These are phyloP conservation scores for Piaya cayana DNA, from an alignment of 2,113 vertebrate genomes.

Conservation along the genomic window DNA sequence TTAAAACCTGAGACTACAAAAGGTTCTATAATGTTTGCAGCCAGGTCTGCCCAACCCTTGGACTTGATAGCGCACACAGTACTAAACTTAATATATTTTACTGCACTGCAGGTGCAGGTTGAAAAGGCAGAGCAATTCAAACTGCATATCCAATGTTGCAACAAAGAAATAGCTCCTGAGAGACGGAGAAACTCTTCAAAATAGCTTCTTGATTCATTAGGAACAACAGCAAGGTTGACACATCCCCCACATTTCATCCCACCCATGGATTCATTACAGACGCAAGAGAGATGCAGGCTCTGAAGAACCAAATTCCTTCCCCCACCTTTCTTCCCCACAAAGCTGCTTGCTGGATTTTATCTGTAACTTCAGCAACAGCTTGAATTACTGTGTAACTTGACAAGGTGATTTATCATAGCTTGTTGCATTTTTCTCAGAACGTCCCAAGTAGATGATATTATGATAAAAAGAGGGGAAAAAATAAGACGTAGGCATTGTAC, in stretches of 20 bases:
- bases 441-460: slow-evolving; percentile 54
- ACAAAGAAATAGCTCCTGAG: slow-evolving; percentile 18
- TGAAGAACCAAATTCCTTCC: slow-evolving; percentile 10
- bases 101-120: slow-evolving; percentile 3
- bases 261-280: slow-evolving; percentile 22
- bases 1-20: background rate
- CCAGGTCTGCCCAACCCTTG: background rate
- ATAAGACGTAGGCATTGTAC: slow-evolving; percentile 18
- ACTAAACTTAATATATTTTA: background rate
- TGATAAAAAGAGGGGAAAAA: background rate
- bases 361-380: slow-evolving; percentile 55
- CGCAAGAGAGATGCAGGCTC: background rate
- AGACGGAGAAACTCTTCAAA: slow-evolving; percentile 35
- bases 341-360: slow-evolving; percentile 32
- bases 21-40: background rate
- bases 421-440: slow-evolving; percentile 53
- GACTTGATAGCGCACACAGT: accelerated
- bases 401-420: slow-evolving; percentile 66
- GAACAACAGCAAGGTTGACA: slow-evolving; percentile 49
- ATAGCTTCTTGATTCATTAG: slow-evolving; percentile 55
- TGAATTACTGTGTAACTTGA: slow-evolving; percentile 49
- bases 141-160: background rate
- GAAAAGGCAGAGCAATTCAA: background rate
- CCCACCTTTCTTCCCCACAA: background rate
- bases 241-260: slow-evolving; percentile 44